phyloP scores from a whole-genome alignment of 2,113 vertebrate genomes.

The Phycodurus eques region DNA sequence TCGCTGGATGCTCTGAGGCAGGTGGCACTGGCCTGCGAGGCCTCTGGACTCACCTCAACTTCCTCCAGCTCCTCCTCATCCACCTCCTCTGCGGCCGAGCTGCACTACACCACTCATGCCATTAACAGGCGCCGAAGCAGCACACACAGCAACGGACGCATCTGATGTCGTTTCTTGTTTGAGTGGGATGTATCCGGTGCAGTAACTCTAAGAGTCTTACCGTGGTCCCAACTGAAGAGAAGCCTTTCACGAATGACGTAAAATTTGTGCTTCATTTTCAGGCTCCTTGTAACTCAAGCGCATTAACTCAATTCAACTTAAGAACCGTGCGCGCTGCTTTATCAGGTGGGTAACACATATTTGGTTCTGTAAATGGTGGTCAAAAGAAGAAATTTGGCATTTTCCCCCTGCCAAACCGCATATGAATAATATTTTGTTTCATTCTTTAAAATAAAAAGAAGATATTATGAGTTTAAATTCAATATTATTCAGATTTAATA shows the following conservation, averaged over 20 bases:
- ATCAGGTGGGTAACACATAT: background rate
- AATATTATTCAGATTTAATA: background rate
- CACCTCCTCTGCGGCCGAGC: constrained; percentile 59
- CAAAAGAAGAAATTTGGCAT: background rate
- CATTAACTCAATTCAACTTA: background rate
- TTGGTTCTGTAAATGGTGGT: background rate
- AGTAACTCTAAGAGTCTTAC: constrained; percentile 36
- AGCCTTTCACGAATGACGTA: constrained; percentile 30
- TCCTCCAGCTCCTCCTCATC: constrained; percentile 44
- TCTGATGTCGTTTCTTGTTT: constrained; percentile 50
- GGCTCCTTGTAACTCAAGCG: background rate
- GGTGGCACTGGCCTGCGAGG: constrained; percentile 89
- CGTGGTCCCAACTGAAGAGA: constrained; percentile 8
- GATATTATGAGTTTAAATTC: background rate
- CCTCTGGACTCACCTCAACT: constrained; percentile 79
- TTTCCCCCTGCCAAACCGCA: background rate
- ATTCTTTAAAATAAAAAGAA: background rate
- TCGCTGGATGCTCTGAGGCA: constrained; percentile 92
- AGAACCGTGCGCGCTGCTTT: background rate
- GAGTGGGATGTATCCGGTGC: constrained; percentile 13
- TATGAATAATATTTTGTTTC: no score
- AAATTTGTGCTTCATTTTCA: constrained; percentile 11
- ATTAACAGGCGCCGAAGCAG: constrained; percentile 57
- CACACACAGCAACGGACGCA: constrained; percentile 72
- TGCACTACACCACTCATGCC: constrained; percentile 64